These are phyloP conservation scores for Podabrus alpinus DNA, from an alignment of 2,888 invertebrate species.

Conservation along the genomic window DNA sequence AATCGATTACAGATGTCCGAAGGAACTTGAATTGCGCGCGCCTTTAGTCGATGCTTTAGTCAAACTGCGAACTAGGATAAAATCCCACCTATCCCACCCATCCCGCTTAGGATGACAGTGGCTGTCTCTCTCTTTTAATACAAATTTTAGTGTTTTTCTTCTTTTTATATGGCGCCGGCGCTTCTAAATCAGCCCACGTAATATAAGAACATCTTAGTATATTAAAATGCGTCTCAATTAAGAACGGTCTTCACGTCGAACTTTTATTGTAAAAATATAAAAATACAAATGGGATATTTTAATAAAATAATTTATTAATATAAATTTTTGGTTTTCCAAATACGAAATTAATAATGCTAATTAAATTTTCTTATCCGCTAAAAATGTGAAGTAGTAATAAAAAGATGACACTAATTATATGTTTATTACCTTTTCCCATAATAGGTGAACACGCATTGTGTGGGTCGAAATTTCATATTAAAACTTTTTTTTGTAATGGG, in stretches of 20 bases:
- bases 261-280: not conserved
- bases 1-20: conserved; percentile 26
- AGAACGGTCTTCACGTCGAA: not conserved
- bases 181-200: conserved; percentile 37
- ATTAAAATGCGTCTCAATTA: conserved; percentile 26
- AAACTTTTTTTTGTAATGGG: not conserved
- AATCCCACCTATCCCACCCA: conserved; percentile 31
- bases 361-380: not conserved
- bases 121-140: conserved; percentile 32
- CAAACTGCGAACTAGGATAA: conserved; percentile 39
- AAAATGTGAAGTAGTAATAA: not conserved
- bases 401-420: not conserved
- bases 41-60: conserved; percentile 32
- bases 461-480: not conserved
- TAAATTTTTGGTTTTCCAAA: not conserved
- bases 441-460: not conserved
- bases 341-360: not conserved
- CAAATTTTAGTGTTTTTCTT: conserved; percentile 8
- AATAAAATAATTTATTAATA: not conserved
- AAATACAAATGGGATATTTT: not conserved
- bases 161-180: conserved; percentile 38
- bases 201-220: conserved; percentile 31
- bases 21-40: conserved; percentile 33
- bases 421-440: not conserved
- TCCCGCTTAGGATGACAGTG: conserved; percentile 30